Evolutionary conservation across 2,113 vertebrate genomes (phyloP).

Genomic region (Oceanites oceanicus): DNA sequence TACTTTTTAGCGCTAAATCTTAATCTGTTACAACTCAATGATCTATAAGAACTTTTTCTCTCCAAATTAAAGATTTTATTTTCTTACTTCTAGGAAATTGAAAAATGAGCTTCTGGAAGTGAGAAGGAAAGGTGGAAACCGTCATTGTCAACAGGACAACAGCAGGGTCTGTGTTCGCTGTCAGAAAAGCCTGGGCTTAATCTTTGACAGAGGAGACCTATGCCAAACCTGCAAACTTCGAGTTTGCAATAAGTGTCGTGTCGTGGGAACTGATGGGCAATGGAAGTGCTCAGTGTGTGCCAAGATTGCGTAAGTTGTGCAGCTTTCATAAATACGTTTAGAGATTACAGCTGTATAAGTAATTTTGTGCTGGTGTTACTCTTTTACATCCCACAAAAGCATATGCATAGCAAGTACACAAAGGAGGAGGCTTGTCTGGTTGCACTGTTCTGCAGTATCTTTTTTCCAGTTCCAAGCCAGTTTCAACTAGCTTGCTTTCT

Average conservation of each 20-base stretch:
- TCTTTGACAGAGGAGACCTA: slow-evolving; percentile 87
- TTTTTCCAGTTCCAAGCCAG: background rate
- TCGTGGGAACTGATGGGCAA: slow-evolving; percentile 52
- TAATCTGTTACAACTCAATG: no score
- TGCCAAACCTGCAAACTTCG: slow-evolving; percentile 83
- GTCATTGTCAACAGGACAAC: slow-evolving; percentile 72
- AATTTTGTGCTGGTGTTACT: background rate
- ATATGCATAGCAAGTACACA: background rate
- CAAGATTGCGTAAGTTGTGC: slow-evolving; percentile 88
- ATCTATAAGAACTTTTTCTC: no score
- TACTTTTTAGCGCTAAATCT: background rate
- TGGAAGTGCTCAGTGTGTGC: slow-evolving; percentile 90
- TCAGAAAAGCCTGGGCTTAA: slow-evolving; percentile 85
- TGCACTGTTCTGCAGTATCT: background rate
- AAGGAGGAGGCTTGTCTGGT: background rate
- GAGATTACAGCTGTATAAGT: accelerated
- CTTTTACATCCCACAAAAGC: background rate
- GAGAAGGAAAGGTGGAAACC: slow-evolving; percentile 79
- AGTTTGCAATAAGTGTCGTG: slow-evolving; percentile 83
- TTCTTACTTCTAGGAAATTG: slow-evolving; percentile 79
- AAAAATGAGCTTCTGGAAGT: slow-evolving; percentile 95
- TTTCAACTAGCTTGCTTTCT: background rate
- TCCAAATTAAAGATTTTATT: background rate
- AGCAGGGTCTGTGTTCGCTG: slow-evolving; percentile 86
- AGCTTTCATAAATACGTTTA: accelerated